These are phyloP conservation scores for Mystacides longicornis DNA, from an alignment of 2,888 invertebrate genomes.

Conservation along the genomic window DNA sequence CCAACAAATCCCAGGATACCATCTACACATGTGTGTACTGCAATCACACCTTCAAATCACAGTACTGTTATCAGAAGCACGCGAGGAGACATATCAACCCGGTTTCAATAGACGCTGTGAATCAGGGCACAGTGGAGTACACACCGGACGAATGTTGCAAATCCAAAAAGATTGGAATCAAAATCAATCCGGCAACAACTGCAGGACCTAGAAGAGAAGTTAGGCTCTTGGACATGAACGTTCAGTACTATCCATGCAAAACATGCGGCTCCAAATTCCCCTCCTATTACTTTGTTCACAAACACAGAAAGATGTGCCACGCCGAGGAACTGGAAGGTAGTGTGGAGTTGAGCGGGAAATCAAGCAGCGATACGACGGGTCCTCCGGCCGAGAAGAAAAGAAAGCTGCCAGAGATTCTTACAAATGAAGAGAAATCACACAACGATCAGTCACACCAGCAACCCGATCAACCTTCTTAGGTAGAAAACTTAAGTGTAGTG, in stretches of 20 bases:
- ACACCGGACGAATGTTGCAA: slow-evolving; percentile 9
- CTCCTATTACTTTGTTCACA: slow-evolving; percentile 89
- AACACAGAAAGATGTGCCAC: slow-evolving; percentile 81
- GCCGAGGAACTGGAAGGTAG: slow-evolving; percentile 47
- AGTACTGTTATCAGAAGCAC: slow-evolving; percentile 80
- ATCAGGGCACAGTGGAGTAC: slow-evolving; percentile 16
- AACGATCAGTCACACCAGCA: slow-evolving; percentile 9
- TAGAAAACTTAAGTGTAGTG: no score
- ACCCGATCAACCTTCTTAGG: slow-evolving; percentile 7
- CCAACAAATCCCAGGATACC: slow-evolving; percentile 31
- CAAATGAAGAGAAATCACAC: not conserved
- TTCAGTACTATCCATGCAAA: slow-evolving; percentile 90
- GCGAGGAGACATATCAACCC: slow-evolving; percentile 39
- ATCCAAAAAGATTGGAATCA: slow-evolving; percentile 21
- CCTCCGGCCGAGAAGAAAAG: slow-evolving; percentile 4
- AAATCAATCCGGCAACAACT: slow-evolving; percentile 30
- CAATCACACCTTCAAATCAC: slow-evolving; percentile 73
- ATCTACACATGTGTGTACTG: slow-evolving; percentile 66
- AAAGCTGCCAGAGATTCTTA: not conserved
- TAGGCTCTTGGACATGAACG: slow-evolving; percentile 63
- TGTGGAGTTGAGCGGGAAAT: slow-evolving; percentile 21
- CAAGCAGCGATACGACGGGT: not conserved
- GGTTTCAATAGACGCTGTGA: slow-evolving; percentile 24
- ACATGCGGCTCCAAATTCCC: slow-evolving; percentile 89
- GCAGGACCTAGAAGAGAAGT: slow-evolving; percentile 48